phyloP scores from a whole-genome alignment of 2,113 vertebrate species.

The Rhabdornis inornatus region DNA sequence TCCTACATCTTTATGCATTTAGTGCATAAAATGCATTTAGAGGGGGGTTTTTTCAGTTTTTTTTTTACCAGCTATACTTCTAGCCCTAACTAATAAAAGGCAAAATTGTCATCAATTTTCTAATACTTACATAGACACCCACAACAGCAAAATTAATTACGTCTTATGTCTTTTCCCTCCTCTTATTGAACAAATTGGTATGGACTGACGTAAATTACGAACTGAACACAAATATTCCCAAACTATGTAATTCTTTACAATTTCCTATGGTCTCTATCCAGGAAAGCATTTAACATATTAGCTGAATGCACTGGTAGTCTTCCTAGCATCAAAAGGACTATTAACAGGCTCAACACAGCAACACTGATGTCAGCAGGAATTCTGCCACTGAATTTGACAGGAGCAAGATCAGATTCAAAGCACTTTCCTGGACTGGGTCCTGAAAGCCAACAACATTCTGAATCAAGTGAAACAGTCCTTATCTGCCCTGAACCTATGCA shows the following conservation, averaged over 20 bases:
- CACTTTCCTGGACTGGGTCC: not conserved
- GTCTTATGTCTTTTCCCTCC: not conserved
- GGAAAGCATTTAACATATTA: constrained; percentile 6
- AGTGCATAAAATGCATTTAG: not conserved
- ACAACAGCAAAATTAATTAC: not conserved
- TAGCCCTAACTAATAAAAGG: not conserved
- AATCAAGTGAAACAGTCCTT: not conserved
- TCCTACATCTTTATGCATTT: not conserved
- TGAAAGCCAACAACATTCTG: not conserved
- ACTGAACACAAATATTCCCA: not conserved
- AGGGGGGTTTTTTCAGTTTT: accelerated
- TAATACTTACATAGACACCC: not conserved
- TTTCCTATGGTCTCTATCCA: not conserved
- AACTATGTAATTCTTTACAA: not conserved
- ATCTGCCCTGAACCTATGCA: not conserved
- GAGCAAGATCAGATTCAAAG: constrained; percentile 8
- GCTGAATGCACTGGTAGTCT: not conserved
- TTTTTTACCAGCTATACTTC: not conserved
- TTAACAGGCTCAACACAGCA: not conserved
- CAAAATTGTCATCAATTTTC: not conserved
- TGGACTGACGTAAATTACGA: not conserved
- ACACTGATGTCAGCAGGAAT: not conserved
- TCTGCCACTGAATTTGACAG: not conserved
- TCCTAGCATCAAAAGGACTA: constrained; percentile 10
- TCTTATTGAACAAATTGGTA: not conserved